A percentile compares a stretch with the other conserved stretches of the same genome.
phyloP scores from a whole-genome alignment of 1,140 invertebrate genomes.

The Cyphomyrmex costatus region DNA sequence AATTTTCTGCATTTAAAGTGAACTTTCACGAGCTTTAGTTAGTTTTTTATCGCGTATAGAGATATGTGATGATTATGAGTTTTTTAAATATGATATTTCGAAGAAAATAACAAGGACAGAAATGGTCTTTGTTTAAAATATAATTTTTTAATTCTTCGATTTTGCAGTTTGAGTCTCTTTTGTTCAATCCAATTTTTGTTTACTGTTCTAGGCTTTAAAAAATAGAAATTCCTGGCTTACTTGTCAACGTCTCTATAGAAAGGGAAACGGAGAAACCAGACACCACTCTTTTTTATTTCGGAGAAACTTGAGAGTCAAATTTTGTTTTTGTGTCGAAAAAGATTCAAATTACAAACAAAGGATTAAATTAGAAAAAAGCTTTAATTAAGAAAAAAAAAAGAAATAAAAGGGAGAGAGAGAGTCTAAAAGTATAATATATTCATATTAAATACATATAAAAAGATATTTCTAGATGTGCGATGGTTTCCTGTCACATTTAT shows the following conservation, averaged over 20 bases:
- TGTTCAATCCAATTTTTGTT: too few relatives aligned
- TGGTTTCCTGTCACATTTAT: neutral
- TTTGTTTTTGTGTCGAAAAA: too few relatives aligned
- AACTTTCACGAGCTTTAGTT: neutral
- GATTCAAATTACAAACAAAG: too few relatives aligned
- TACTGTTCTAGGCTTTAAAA: too few relatives aligned
- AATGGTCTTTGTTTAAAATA: neutral
- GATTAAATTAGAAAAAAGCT: too few relatives aligned
- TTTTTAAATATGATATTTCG: constrained; percentile 14
- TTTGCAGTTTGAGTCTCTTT: too few relatives aligned
- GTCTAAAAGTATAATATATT: neutral
- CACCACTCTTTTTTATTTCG: too few relatives aligned
- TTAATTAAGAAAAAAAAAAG: neutral
- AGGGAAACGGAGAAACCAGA: too few relatives aligned
- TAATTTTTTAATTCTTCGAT: neutral
- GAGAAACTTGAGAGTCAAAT: too few relatives aligned
- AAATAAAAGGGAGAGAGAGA: neutral
- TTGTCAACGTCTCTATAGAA: too few relatives aligned
- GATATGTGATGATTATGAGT: neutral
- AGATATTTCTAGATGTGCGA: neutral
- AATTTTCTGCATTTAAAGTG: constrained; percentile 10
- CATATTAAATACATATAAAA: neutral
- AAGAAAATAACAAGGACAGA: neutral
- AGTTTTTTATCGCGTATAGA: neutral
- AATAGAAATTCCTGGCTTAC: too few relatives aligned